These are phyloP conservation scores for Sitta europaea DNA, from an alignment of 2,113 vertebrate genomes.

Conservation along the genomic window DNA sequence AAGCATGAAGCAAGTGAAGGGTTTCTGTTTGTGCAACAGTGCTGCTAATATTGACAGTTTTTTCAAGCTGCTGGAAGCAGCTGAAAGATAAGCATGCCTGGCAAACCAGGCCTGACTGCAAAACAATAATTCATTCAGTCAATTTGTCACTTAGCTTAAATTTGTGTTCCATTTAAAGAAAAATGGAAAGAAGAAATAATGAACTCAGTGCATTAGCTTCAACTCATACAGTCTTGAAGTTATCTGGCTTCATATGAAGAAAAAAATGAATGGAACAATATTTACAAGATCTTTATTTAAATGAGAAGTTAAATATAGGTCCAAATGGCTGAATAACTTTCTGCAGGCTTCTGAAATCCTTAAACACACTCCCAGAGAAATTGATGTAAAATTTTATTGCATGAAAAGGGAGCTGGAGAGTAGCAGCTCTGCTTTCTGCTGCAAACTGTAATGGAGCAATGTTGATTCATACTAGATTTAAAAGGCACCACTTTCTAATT, in stretches of 20 bases:
- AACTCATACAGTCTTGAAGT: neutral
- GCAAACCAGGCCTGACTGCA: neutral
- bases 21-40: neutral
- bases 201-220: neutral
- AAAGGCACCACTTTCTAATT: neutral
- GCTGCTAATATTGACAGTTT: slow-evolving; percentile 5
- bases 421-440: neutral
- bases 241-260: neutral
- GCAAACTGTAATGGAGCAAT: neutral
- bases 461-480: neutral
- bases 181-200: neutral
- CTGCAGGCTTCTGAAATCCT: neutral
- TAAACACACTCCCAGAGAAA: neutral
- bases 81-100: neutral
- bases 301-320: neutral
- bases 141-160: neutral
- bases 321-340: neutral
- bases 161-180: neutral
- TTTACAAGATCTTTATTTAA: neutral
- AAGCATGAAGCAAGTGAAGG: neutral
- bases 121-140: neutral
- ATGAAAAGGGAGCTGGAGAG: neutral
- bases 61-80: neutral
- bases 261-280: neutral
- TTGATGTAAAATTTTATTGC: neutral